Conservation (phyloP, 1,140 invertebrate genomes). For the Colletes latitarsis region DNA sequence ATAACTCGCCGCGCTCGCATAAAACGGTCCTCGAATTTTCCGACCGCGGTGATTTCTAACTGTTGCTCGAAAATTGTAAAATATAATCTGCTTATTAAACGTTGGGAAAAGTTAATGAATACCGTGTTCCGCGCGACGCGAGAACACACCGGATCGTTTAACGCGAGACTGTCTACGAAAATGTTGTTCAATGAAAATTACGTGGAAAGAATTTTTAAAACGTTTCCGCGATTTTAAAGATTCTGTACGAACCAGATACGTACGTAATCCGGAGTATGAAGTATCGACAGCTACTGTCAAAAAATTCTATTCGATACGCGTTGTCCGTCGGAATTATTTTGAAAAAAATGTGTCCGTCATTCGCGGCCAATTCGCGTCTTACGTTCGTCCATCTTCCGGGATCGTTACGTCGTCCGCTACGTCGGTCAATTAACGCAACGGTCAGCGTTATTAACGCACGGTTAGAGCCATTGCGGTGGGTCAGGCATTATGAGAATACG, state of each 20-base stretch:
- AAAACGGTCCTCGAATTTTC: neutral
- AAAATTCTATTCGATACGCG: too few species aligned
- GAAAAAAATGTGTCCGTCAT: neutral
- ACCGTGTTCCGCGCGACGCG: too few species aligned
- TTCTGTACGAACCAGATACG: too few species aligned
- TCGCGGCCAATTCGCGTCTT: neutral
- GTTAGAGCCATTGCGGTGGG: constrained; percentile 25
- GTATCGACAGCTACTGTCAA: too few species aligned
- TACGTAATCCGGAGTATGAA: too few species aligned
- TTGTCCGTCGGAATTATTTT: neutral
- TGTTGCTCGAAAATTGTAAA: neutral
- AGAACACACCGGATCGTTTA: too few species aligned
- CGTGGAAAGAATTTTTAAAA: too few species aligned
- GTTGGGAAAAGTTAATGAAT: too few species aligned
- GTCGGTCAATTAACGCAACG: constrained; percentile 37
- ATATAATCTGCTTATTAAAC: neutral
- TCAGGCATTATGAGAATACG: constrained; percentile 41
- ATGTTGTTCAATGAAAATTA: too few species aligned
- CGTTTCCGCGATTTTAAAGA: too few species aligned
- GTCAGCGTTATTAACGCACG: constrained; percentile 28
- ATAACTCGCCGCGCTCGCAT: neutral
- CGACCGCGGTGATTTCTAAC: neutral
- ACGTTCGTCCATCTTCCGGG: neutral
- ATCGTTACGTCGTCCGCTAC: neutral
- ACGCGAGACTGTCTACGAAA: too few species aligned